These are phyloP conservation scores for Euborellia annulipes DNA, from an alignment of 1,140 invertebrate genomes.

Conservation along the genomic window DNA sequence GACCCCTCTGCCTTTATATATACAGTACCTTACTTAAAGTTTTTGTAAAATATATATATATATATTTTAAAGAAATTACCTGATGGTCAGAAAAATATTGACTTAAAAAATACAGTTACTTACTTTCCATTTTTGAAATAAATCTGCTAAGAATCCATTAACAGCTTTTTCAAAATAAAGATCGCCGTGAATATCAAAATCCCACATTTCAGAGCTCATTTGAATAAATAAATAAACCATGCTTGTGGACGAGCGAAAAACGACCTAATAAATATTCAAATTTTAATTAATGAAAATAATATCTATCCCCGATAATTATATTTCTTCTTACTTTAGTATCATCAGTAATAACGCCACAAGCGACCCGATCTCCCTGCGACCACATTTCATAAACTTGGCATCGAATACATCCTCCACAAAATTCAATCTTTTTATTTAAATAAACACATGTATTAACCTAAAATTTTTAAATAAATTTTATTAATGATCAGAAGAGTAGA, in stretches of 20 bases:
- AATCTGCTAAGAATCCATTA: slow-evolving; percentile 87
- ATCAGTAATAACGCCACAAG: slow-evolving; percentile 86
- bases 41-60: too few species aligned
- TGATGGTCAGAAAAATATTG: too few species aligned
- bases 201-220: slow-evolving; percentile 99
- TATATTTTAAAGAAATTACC: too few species aligned
- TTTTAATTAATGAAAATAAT: slow-evolving; percentile 1
- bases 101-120: slow-evolving; percentile 11
- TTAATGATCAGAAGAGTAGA: too few species aligned
- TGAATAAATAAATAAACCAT: slow-evolving; percentile 96
- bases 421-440: slow-evolving; percentile 90
- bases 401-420: slow-evolving; percentile 62
- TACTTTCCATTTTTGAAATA: slow-evolving; percentile 96
- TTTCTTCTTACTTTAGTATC: slow-evolving; percentile 62
- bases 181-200: slow-evolving; percentile 97
- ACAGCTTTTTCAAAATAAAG: slow-evolving; percentile 93
- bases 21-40: too few species aligned
- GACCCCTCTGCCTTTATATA: too few species aligned
- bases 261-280: slow-evolving; percentile 43
- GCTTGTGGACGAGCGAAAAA: slow-evolving; percentile 91
- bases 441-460: slow-evolving; percentile 87
- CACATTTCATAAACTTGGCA: slow-evolving; percentile 91
- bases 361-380: slow-evolving; percentile 85
- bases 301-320: background rate
- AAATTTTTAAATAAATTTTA: slow-evolving; percentile 14